phyloP scores from a whole-genome alignment of 1,140 invertebrate genomes.

The Oreohelix idahoensis region DNA sequence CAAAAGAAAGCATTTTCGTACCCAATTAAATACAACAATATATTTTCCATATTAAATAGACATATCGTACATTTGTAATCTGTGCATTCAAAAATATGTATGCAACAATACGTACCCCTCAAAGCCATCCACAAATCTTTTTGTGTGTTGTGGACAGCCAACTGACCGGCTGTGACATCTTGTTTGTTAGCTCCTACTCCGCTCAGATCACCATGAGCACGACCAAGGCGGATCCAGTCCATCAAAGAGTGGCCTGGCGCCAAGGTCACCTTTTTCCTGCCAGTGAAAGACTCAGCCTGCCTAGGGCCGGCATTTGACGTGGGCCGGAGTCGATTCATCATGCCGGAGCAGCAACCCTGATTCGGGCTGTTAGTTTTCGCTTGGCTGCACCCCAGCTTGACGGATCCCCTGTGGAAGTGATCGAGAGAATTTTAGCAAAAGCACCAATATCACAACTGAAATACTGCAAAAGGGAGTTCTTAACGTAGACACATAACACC shows the following conservation, averaged over 20 bases:
- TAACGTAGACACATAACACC: no score
- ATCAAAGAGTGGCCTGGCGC: conserved; percentile 95
- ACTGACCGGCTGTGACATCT: conserved; percentile 65
- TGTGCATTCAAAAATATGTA: no score
- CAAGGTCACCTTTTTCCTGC: conserved; percentile 91
- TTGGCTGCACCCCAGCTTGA: conserved; percentile 58
- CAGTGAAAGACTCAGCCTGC: conserved; percentile 37
- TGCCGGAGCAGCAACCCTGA: conserved; percentile 30
- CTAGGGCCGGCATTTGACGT: not conserved
- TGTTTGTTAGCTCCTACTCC: conserved; percentile 77
- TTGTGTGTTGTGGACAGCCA: conserved; percentile 77
- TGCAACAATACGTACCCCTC: conserved; percentile 80
- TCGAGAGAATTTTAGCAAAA: no score
- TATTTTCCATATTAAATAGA: no score
- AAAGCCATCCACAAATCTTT: conserved; percentile 92
- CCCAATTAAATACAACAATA: no score
- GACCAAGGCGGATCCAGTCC: conserved; percentile 91
- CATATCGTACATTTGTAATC: no score
- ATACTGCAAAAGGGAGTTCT: no score
- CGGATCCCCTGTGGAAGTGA: not conserved
- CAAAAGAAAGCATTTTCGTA: no score
- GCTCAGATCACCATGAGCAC: conserved; percentile 86
- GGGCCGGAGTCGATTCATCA: conserved; percentile 18
- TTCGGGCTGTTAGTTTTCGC: conserved; percentile 46
- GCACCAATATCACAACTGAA: no score